phyloP scores from a whole-genome alignment of 2,797 vertebrate genomes.

The Monodelphis domestica region DNA sequence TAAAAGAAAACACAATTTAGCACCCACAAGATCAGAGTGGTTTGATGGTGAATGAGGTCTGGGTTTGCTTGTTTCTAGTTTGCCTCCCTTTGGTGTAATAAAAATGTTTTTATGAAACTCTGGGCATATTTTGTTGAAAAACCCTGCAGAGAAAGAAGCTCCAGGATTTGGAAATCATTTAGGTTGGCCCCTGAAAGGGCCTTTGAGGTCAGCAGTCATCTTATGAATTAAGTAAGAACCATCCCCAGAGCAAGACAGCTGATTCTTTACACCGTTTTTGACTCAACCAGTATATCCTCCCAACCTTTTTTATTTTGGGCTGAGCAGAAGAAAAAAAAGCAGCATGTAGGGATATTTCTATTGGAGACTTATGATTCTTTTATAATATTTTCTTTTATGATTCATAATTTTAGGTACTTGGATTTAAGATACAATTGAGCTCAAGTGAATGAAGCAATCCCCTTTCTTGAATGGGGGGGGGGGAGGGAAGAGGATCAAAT shows the following conservation, averaged over 20 bases:
- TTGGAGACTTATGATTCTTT: background rate
- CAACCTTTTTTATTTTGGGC: background rate
- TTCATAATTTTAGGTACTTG: background rate
- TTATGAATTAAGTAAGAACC: background rate
- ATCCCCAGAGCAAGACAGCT: background rate
- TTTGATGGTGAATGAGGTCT: background rate
- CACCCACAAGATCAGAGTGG: background rate
- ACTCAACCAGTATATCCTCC: background rate
- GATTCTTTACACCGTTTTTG: background rate
- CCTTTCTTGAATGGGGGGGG: background rate
- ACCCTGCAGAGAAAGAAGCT: too few species aligned
- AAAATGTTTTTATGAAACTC: background rate
- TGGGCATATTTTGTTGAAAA: background rate
- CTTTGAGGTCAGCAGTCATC: background rate
- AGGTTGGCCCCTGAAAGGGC: background rate
- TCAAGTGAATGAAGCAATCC: background rate
- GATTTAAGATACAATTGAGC: background rate
- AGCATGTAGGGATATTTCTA: background rate
- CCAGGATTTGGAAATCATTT: background rate
- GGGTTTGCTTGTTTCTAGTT: background rate
- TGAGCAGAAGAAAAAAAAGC: background rate
- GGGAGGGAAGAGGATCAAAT: background rate
- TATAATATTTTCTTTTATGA: background rate
- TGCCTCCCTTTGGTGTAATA: background rate
- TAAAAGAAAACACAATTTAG: background rate